phyloP scores from a whole-genome alignment of 2,888 invertebrate species.

The Cryptocephalus moraei region DNA sequence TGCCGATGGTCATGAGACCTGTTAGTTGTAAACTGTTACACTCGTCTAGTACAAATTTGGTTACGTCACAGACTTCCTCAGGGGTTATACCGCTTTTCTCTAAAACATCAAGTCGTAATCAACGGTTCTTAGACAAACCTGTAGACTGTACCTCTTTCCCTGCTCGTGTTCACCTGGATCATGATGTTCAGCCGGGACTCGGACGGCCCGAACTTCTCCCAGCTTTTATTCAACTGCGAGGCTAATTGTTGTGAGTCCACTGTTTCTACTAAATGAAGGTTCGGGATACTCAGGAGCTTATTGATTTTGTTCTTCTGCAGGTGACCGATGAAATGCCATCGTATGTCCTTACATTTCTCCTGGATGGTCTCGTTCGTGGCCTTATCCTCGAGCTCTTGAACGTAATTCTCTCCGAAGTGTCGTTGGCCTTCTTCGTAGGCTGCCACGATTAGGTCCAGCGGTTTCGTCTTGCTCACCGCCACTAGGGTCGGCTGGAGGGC shows the following conservation, averaged over 20 bases:
- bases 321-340: conserved; percentile 97
- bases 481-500: conserved; percentile 60
- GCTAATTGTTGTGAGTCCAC: conserved; percentile 80
- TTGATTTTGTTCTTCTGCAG: conserved; percentile 90
- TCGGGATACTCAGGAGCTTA: conserved; percentile 65
- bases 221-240: conserved; percentile 62
- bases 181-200: conserved; percentile 64
- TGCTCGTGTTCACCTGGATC: conserved; percentile 94
- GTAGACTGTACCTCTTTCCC: conserved; percentile 62
- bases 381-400: conserved; percentile 79
- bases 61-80: conserved; percentile 52
- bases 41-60: conserved; percentile 60
- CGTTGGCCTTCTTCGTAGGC: conserved; percentile 84
- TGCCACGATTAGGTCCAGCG: conserved; percentile 63
- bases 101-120: conserved; percentile 27
- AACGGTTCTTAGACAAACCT: neutral
- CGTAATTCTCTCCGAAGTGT: conserved; percentile 97
- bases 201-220: conserved; percentile 50
- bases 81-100: conserved; percentile 81
- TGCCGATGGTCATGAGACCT: conserved; percentile 97
- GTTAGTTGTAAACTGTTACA: conserved; percentile 68
- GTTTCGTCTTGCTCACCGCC: conserved; percentile 92
- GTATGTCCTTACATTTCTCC: conserved; percentile 78
- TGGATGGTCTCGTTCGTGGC: conserved; percentile 55
- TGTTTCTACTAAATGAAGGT: conserved; percentile 80